phyloP scores from a whole-genome alignment of 1,140 invertebrate genomes.

The Cotesia typhae region DNA sequence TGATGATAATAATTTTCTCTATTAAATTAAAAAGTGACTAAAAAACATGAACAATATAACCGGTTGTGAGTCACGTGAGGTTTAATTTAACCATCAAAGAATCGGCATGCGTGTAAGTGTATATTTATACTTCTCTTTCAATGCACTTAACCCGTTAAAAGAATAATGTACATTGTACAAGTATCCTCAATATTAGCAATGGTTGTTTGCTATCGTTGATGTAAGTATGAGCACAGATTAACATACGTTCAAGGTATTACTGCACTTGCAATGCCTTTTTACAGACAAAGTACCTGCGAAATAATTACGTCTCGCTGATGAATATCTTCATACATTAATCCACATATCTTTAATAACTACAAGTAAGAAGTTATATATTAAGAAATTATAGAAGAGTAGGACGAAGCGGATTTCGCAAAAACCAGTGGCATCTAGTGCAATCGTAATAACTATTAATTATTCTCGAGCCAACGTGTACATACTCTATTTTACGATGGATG shows the following conservation, averaged over 20 bases:
- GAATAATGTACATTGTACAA: not conserved
- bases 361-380: conserved; percentile 18
- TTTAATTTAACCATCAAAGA: not conserved
- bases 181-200: not conserved
- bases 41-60: not conserved
- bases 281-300: conserved; percentile 12
- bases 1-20: too few relatives aligned
- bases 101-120: conserved; percentile 2
- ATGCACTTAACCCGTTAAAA: conserved; percentile 1
- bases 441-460: conserved; percentile 47
- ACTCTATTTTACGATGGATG: conserved; percentile 1
- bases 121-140: not conserved
- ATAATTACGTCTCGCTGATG: conserved; percentile 27
- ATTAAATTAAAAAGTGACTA: not conserved
- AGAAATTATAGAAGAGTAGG: not conserved
- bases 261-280: not conserved
- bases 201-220: not conserved
- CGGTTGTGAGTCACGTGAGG: not conserved
- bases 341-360: not conserved
- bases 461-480: not conserved
- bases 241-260: not conserved
- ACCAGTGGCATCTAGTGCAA: conserved; percentile 47
- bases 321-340: conserved; percentile 12
- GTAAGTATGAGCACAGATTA: not conserved
- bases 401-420: conserved; percentile 42